Percentiles rank a stretch among this genome's conserved stretches.
phyloP scores from a whole-genome alignment of 2,113 vertebrate genomes.

The Myrmecophaga tridactyla region DNA sequence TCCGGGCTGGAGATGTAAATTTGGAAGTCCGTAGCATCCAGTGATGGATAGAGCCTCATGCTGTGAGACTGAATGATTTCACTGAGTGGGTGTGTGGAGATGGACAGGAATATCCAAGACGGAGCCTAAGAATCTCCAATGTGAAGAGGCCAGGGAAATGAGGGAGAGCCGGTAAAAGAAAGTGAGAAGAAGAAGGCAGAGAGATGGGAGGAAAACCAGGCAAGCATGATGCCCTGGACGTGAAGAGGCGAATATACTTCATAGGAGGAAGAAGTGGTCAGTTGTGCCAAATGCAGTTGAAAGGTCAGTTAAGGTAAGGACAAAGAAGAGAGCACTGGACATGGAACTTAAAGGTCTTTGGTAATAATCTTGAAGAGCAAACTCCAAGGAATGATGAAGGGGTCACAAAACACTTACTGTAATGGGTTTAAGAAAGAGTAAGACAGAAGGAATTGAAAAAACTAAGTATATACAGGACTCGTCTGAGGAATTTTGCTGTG shows the following conservation, averaged over 20 bases:
- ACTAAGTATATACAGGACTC: neutral
- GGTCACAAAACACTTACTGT: neutral
- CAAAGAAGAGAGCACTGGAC: accelerated
- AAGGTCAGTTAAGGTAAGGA: neutral
- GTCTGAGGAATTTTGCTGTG: neutral
- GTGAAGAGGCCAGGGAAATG: neutral
- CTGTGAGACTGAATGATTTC: neutral
- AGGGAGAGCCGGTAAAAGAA: neutral
- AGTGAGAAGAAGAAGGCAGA: neutral
- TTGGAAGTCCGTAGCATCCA: neutral
- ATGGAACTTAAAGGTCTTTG: neutral
- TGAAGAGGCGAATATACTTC: neutral
- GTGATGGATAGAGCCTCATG: neutral
- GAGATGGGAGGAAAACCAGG: neutral
- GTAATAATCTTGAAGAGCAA: neutral
- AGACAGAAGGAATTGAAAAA: neutral
- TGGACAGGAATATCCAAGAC: neutral
- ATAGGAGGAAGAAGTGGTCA: neutral
- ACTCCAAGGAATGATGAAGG: neutral
- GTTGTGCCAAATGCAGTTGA: too few species aligned
- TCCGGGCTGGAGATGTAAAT: neutral
- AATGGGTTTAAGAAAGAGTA: neutral
- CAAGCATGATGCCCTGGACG: neutral
- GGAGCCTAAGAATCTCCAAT: neutral
- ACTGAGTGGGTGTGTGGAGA: neutral